Evolutionary conservation across 2,888 invertebrate species (phyloP), one percentile per base, ranked within the genome.

Genomic region (Axea sp.): DNA sequence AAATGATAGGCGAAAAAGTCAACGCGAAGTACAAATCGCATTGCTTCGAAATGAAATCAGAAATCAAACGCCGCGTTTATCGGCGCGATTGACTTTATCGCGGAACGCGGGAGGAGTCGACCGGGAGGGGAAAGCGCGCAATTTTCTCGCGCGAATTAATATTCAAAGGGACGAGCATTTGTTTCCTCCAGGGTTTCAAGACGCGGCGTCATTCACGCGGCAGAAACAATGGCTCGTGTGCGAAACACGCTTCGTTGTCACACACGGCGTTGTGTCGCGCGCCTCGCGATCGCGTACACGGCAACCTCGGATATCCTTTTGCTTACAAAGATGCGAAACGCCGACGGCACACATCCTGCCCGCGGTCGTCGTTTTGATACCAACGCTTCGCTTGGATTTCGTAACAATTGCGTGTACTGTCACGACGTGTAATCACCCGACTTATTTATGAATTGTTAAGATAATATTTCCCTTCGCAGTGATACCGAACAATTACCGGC

Each of bases 261-360:
- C 45, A 45, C 65, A 41, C 45, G 17, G 19, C 31, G 39, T 24
- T 19, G 39, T 35, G 35, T 60, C 37, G 55, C 65, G 45, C 35
- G 30, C 30, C 17, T 53, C 49, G 64, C 64, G 64, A 65, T 53
- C 65, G 15, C 43, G 33, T 6, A 14, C 64, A 26, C 64, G 30
- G 28, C 12, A 57, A 47, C 57, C 53, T 62, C 69, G 60, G 60
- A 60, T 62, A 62, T 69, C 60, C 69, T 55, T 39, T 53, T 49
- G 57, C 57, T 41, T 45, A 51, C 72, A 64, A 69, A 60, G 71
- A 64, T 43, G 71, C 71, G 49, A 71, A 62, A 62, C 47, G 47
- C 39, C 55, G 55, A 49, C 47, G 57, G 51, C 71, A 57, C 49
- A 64, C 57, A 57, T 64, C 64, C 64, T 71, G 71, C 47, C 14